A percentile compares a stretch with the other conserved stretches of the same genome.
These are phyloP conservation scores for Bufotes viridis DNA, from an alignment of 2,797 vertebrate species.

Conservation along the genomic window DNA sequence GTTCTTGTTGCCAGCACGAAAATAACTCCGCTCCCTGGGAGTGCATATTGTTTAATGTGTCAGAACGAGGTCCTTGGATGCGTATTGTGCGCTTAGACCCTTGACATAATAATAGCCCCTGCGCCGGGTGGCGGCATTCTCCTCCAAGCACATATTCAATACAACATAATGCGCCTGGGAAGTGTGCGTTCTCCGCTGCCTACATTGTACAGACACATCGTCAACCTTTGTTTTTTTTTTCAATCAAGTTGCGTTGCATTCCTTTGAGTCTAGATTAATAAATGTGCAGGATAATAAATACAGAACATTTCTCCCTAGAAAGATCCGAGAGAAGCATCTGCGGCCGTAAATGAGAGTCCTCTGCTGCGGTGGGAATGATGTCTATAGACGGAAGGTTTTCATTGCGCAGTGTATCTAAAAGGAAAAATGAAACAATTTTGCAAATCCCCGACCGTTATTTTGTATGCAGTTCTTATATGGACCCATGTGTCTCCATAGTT, in stretches of 20 bases:
- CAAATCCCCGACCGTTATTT: no score
- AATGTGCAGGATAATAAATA: neutral
- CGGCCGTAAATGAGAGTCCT: neutral
- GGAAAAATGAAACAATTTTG: no score
- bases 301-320: neutral
- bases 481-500: no score
- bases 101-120: neutral
- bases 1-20: neutral
- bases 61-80: neutral
- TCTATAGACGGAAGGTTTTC: no score
- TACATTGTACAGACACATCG: neutral
- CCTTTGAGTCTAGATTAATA: neutral
- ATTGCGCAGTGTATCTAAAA: no score
- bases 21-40: neutral
- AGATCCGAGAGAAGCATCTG: neutral
- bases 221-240: neutral
- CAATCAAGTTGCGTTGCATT: neutral
- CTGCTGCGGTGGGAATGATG: no score
- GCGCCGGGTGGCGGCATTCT: neutral
- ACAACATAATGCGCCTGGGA: slow-evolving; percentile 12
- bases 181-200: neutral
- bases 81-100: neutral
- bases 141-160: neutral
- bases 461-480: no score
- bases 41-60: neutral